Percentiles rank a stretch among this genome's conserved stretches.
phyloP scores from a whole-genome alignment of 2,888 invertebrate species.

The Rhamnusium bicolor region DNA sequence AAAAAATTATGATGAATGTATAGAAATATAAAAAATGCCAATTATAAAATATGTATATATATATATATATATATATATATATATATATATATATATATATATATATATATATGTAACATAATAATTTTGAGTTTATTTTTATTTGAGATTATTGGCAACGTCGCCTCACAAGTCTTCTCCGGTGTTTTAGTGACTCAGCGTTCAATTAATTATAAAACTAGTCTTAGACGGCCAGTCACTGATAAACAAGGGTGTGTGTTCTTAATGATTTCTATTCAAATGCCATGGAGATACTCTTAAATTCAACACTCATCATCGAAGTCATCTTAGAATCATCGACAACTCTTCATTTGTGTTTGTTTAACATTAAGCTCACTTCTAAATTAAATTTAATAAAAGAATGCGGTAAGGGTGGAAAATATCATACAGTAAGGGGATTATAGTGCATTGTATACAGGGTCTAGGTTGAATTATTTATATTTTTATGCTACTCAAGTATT shows the following conservation, averaged over 20 bases:
- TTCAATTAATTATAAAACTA: conserved; percentile 62
- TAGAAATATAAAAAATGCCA: too few relatives aligned
- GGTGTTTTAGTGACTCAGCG: conserved; percentile 59
- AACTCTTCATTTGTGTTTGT: conserved; percentile 35
- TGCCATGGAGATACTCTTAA: conserved; percentile 50
- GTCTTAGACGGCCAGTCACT: conserved; percentile 52
- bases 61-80: too few relatives aligned
- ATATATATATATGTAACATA: too few relatives aligned
- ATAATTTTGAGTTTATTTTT: background rate
- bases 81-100: too few relatives aligned
- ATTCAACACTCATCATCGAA: conserved; percentile 42
- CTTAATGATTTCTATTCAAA: conserved; percentile 59
- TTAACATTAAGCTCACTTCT: conserved; percentile 37
- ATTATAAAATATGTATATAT: too few relatives aligned
- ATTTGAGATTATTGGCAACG: background rate
- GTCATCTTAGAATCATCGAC: conserved; percentile 41
- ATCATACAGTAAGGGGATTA: conserved; percentile 8
- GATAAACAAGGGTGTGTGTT: conserved; percentile 60
- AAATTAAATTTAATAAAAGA: conserved; percentile 40
- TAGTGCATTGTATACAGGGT: background rate
- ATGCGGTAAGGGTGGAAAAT: conserved; percentile 25
- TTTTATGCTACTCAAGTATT: too few relatives aligned
- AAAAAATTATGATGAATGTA: too few relatives aligned
- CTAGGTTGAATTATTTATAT: too few relatives aligned
- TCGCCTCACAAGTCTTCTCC: background rate